A percentile compares a stretch with the other conserved stretches of the same genome.
phyloP scores from a whole-genome alignment of 2,888 invertebrate genomes.

The Ectemnius cavifrons region DNA sequence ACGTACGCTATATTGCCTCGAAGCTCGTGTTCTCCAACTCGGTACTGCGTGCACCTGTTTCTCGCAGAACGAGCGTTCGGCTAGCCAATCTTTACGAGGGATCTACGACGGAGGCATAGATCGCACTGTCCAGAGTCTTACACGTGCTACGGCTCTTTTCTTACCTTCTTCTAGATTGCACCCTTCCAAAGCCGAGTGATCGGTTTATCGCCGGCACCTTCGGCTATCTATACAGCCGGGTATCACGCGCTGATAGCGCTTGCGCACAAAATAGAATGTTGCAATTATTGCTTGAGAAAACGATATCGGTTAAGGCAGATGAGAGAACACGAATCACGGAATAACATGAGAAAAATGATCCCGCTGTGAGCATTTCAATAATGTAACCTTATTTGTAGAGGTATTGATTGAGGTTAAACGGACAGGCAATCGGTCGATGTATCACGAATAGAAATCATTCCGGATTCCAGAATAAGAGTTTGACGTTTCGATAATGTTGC shows the following conservation, averaged over 20 bases:
- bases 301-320: too few species aligned
- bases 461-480: not conserved
- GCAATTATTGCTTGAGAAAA: too few species aligned
- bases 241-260: too few species aligned
- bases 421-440: slow-evolving; percentile 36
- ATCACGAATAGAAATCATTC: slow-evolving; percentile 46
- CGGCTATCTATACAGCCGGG: too few species aligned
- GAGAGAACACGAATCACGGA: too few species aligned
- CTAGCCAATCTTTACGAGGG: slow-evolving; percentile 29
- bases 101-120: slow-evolving; percentile 38
- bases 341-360: too few species aligned
- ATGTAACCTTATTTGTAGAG: slow-evolving; percentile 27
- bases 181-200: too few species aligned
- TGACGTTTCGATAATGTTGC: not conserved
- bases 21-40: too few species aligned
- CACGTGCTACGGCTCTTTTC: slow-evolving; percentile 4
- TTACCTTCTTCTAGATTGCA: not conserved
- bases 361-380: slow-evolving; percentile 34
- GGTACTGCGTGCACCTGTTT: slow-evolving; percentile 18
- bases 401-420: slow-evolving; percentile 39
- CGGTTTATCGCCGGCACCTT: too few species aligned
- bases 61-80: slow-evolving; percentile 13
- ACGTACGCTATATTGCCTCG: too few species aligned
- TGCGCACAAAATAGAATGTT: too few species aligned
- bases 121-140: slow-evolving; percentile 17